Conservation (phyloP, 2,113 vertebrate species). For the Tylochromis polylepis region DNA sequence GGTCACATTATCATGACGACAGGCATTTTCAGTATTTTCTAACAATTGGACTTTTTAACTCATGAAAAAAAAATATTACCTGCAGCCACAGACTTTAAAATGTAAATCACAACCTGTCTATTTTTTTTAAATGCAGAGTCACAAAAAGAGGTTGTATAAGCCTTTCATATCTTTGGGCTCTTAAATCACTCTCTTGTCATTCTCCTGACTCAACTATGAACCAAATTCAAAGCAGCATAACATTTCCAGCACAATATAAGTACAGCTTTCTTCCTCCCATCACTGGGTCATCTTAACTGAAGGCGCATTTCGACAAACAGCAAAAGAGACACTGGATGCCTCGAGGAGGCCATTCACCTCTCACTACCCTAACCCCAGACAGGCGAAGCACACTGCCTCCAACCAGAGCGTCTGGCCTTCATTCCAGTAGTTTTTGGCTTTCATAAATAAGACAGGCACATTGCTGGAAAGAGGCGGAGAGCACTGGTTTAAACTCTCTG, state of each 20-base stretch:
- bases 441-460: neutral
- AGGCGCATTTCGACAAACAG: conserved; percentile 36
- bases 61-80: neutral
- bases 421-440: conserved; percentile 2
- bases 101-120: neutral
- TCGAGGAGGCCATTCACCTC: conserved; percentile 41
- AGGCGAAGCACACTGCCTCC: conserved; percentile 14
- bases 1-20: neutral
- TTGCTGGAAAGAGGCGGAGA: neutral
- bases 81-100: neutral
- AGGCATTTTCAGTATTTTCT: neutral
- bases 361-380: conserved; percentile 36
- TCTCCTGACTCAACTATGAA: neutral
- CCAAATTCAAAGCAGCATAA: neutral
- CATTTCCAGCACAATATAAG: neutral
- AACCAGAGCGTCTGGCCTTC: conserved; percentile 31
- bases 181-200: neutral
- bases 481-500: neutral
- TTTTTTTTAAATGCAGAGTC: neutral
- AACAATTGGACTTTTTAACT: neutral
- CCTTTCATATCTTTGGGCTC: neutral
- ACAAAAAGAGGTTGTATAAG: neutral
- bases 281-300: neutral
- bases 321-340: conserved; percentile 46
- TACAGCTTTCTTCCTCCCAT: neutral